These are phyloP conservation scores for Thaleichthys pacificus DNA, from an alignment of 2,797 vertebrate genomes.

Conservation along the genomic window DNA sequence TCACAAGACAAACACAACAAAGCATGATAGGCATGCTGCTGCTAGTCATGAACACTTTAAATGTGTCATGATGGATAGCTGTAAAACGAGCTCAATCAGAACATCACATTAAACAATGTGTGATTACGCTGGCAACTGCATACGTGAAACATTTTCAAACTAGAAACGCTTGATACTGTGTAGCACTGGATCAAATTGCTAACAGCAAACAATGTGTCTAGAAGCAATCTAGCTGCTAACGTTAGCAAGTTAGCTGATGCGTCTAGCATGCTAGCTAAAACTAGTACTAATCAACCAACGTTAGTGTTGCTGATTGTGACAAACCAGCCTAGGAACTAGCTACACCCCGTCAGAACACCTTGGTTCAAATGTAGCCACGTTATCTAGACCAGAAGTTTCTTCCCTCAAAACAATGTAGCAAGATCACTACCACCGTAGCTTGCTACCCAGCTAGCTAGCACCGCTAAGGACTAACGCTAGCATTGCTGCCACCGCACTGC, in stretches of 20 bases:
- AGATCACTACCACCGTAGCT: neutral
- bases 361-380: neutral
- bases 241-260: neutral
- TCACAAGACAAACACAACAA: neutral
- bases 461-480: neutral
- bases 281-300: slow-evolving; percentile 25
- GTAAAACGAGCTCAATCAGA: neutral
- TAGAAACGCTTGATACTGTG: neutral
- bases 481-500: neutral
- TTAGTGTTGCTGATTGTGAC: slow-evolving; percentile 19
- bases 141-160: neutral
- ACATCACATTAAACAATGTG: neutral
- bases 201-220: neutral
- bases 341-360: neutral
- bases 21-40: neutral
- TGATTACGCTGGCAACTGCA: neutral
- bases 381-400: neutral
- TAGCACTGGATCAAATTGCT: neutral
- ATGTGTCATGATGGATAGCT: neutral
- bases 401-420: neutral
- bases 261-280: slow-evolving; percentile 14
- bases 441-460: neutral
- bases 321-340: neutral
- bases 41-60: neutral
- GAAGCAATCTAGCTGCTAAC: neutral